Percentiles rank a stretch among this genome's conserved stretches.
phyloP scores from a whole-genome alignment of 2,113 vertebrate genomes.

The Saccopteryx bilineata region DNA sequence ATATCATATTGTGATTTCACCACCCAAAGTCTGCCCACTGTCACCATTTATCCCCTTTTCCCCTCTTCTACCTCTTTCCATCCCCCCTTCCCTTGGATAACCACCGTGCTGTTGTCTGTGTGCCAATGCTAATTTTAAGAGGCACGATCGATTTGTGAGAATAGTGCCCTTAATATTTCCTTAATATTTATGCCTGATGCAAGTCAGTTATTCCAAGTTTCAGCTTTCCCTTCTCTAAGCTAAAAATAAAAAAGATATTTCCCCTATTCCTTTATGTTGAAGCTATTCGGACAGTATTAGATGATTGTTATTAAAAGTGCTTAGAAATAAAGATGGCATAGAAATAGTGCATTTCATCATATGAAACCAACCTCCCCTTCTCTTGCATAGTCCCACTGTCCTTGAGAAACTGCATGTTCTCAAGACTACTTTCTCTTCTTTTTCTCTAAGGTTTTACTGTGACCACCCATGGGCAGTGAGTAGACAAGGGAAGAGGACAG shows the following conservation, averaged over 20 bases:
- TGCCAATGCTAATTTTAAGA: constrained; percentile 6
- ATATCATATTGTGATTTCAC: neutral
- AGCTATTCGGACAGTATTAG: neutral
- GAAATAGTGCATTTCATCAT: neutral
- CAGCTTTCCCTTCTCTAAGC: neutral
- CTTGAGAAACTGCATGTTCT: neutral
- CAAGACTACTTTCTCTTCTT: neutral
- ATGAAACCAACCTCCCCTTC: neutral
- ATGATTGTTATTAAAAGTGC: neutral
- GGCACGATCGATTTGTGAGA: neutral
- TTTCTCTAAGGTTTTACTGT: neutral
- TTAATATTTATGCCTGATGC: neutral
- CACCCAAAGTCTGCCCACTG: neutral
- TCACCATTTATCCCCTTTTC: neutral
- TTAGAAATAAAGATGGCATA: neutral
- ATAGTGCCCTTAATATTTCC: neutral
- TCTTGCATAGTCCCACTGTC: neutral
- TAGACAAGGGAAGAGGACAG: neutral
- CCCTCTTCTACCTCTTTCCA: neutral
- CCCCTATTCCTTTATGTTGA: neutral
- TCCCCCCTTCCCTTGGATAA: neutral
- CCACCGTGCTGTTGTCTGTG: neutral
- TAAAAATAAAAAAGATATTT: constrained; percentile 9
- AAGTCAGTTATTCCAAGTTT: neutral
- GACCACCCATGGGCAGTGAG: neutral